These are phyloP conservation scores for Centrocercus urophasianus DNA, from an alignment of 2,113 vertebrate species.

Conservation along the genomic window DNA sequence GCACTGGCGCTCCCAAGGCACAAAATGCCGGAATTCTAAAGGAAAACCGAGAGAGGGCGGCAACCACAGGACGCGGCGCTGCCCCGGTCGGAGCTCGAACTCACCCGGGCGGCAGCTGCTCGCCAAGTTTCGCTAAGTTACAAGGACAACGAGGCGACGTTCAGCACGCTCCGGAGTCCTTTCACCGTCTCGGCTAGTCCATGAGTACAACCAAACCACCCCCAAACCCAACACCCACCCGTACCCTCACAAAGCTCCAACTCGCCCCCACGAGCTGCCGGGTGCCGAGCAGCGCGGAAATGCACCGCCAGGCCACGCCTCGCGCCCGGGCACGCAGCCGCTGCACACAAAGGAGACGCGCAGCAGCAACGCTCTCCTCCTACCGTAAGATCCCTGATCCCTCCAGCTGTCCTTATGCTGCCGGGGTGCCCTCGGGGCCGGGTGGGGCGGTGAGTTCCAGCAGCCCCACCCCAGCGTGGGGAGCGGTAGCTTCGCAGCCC, in stretches of 20 bases:
- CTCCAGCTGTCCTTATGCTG: accelerated
- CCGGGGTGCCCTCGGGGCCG: accelerated
- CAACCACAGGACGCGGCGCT: not conserved
- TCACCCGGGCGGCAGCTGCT: slow-evolving; percentile 44
- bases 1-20: no score
- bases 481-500: not conserved
- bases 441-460: not conserved
- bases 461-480: not conserved
- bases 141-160: not conserved
- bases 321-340: not conserved
- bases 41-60: accelerated
- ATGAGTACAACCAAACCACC: not conserved
- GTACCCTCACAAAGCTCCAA: not conserved
- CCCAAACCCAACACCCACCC: not conserved
- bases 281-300: not conserved
- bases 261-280: not conserved
- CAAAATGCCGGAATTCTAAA: not conserved
- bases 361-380: not conserved
- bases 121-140: slow-evolving; percentile 2
- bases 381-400: accelerated
- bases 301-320: slow-evolving; percentile 7
- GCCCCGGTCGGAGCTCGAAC: not conserved
- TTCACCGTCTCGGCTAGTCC: not conserved
- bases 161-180: not conserved
- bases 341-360: slow-evolving; percentile 7